Evolutionary conservation across 2,113 vertebrate species (phyloP).

Genomic region (Varanus komodoensis): DNA sequence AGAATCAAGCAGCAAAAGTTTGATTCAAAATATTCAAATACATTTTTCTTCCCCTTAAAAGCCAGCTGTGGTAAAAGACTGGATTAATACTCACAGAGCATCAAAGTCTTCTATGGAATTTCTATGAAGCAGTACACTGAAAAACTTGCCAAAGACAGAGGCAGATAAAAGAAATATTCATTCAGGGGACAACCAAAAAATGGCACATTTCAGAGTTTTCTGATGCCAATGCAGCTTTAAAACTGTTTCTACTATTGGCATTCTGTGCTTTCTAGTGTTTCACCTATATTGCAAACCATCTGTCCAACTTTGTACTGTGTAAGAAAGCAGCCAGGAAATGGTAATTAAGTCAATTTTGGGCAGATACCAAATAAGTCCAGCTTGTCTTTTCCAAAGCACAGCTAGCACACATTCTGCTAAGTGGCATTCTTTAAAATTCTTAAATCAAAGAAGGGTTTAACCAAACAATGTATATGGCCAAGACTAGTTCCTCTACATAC

Average conservation of each 20-base stretch:
- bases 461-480: neutral
- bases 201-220: neutral
- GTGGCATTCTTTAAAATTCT: neutral
- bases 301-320: neutral
- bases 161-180: neutral
- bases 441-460: neutral
- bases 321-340: neutral
- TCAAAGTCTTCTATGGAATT: neutral
- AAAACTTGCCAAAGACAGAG: neutral
- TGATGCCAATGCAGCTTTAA: neutral
- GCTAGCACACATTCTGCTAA: neutral
- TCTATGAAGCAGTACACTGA: neutral
- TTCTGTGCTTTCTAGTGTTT: neutral
- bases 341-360: neutral
- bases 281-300: neutral
- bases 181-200: neutral
- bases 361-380: neutral
- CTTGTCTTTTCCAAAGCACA: neutral
- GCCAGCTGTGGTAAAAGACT: neutral
- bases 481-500: neutral
- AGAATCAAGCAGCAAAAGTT: neutral
- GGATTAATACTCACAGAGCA: neutral
- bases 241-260: neutral
- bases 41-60: neutral
- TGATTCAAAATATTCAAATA: too few relatives aligned